Base-by-base conservation (phyloP, 2,797 vertebrate genomes). In the Cossypha polioptera region DNA sequence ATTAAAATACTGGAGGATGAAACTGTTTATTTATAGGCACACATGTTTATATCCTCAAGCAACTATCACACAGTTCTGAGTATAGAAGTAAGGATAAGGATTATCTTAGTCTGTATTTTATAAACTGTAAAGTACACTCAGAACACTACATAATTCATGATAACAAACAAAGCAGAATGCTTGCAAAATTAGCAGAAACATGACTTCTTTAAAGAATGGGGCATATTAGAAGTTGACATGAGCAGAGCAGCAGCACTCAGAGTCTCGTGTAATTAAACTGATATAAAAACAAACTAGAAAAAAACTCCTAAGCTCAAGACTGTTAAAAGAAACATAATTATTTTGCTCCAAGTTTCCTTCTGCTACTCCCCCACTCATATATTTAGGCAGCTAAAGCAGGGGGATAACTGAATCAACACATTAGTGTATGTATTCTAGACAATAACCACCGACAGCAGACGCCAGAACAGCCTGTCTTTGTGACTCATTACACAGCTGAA, bases 331-430 rank as follows among this genome's bases (percentile, higher is more conserved):
- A 94, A 88, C 5, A 6, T 57, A 78, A 93, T 62, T 91, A 94
- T 24, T 93, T 89, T 94, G 82, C 69, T 96, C 91, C 92, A 63
- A 35, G 66, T 95, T 94, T 94, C 83, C 83, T 92, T 78, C 9
- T 26, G 33, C 85, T 88, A 87, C 53, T 79, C 72, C 10, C 22
- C 42, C n/a, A 19, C 87, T 94, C 68, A 83, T 72, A 35, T 38
- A 90, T 55, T 79, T 35, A 87, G 51, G 51, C 76, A 96, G 66
- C 72, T 83, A 66, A 87, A 79, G 68, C 54, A 87, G 53, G 38
- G 38, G 83, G 48, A 86, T 84, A 94, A 90, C 67, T 85, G 48
- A 95, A 90, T 57, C 43, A 92, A 90, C 66, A 73, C 35, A 86
- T 67, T 16, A 88, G 59, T 47, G 47, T 71, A 94, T 63, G 59